Conservation (phyloP, 2,113 vertebrate genomes). For the Melospiza melodia region DNA sequence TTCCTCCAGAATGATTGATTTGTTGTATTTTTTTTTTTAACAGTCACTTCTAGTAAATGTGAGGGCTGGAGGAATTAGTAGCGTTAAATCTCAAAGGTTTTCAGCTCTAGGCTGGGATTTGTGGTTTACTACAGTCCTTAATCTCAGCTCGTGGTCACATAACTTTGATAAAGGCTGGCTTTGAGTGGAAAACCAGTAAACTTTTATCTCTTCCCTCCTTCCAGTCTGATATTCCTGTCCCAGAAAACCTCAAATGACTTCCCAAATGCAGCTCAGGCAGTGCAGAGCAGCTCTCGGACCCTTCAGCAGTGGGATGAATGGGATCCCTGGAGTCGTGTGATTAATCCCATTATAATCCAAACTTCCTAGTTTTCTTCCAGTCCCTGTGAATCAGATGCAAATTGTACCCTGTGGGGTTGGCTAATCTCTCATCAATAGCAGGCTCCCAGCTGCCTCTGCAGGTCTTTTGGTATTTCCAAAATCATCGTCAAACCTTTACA, state of each 20-base stretch:
- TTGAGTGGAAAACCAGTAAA: slow-evolving; percentile 25
- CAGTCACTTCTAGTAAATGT: background rate
- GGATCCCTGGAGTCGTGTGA: background rate
- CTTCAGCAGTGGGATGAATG: background rate
- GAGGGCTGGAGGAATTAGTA: background rate
- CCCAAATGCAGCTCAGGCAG: background rate
- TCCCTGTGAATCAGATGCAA: slow-evolving; percentile 11
- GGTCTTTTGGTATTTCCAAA: background rate
- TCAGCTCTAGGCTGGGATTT: background rate
- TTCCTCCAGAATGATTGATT: slow-evolving; percentile 33
- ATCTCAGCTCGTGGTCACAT: background rate
- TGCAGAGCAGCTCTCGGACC: background rate
- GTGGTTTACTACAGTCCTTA: background rate
- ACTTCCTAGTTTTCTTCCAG: background rate
- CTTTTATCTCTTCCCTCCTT: slow-evolving; percentile 13
- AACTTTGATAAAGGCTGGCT: background rate
- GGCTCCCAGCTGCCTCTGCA: background rate
- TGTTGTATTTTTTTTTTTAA: background rate
- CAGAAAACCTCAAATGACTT: background rate
- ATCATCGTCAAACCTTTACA: background rate
- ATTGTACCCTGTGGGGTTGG: background rate
- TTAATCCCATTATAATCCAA: slow-evolving; percentile 37
- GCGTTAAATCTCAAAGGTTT: slow-evolving; percentile 17
- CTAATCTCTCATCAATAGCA: background rate
- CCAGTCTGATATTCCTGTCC: background rate